Conservation (phyloP, 1,140 invertebrate genomes). For the Thaumatotibia leucotreta region DNA sequence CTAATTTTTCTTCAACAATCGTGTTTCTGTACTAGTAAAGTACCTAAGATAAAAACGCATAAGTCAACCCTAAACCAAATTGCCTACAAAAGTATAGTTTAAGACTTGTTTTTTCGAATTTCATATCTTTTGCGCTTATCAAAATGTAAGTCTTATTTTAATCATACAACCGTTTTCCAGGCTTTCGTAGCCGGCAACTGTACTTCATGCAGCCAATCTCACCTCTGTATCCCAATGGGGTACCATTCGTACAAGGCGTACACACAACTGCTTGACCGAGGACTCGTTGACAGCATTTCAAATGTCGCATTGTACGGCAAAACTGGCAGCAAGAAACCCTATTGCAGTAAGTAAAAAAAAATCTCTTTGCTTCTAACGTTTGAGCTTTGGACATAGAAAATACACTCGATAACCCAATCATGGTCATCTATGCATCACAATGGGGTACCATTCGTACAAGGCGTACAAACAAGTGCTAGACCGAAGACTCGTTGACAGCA, state of each 20-base stretch:
- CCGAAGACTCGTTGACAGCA: constrained; percentile 58
- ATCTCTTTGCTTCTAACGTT: not conserved
- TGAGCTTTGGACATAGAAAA: no score
- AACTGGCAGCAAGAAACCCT: constrained; percentile 82
- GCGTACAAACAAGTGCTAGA: constrained; percentile 71
- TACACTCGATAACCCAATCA: no score
- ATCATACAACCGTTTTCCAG: constrained; percentile 42
- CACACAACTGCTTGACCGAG: constrained; percentile 52
- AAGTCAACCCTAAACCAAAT: no score
- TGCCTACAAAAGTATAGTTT: no score
- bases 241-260: constrained; percentile 79
- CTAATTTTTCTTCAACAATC: no score
- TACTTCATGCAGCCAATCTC: constrained; percentile 81
- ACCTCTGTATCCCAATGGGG: constrained; percentile 84
- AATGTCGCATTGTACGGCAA: constrained; percentile 82
- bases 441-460: constrained; percentile 80
- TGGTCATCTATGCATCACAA: constrained; percentile 83
- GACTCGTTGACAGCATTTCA: constrained; percentile 65
- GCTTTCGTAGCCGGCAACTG: constrained; percentile 86
- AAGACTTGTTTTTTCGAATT: no score
- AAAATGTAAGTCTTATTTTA: no score
- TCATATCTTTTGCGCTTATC: no score
- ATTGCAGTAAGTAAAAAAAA: constrained; percentile 82
- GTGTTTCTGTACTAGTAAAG: no score
- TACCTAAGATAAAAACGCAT: no score